Percentiles rank a stretch among this genome's conserved stretches.
Evolutionary conservation across 2,888 invertebrate genomes (phyloP).

Genomic region (Cremastinae sp.): DNA sequence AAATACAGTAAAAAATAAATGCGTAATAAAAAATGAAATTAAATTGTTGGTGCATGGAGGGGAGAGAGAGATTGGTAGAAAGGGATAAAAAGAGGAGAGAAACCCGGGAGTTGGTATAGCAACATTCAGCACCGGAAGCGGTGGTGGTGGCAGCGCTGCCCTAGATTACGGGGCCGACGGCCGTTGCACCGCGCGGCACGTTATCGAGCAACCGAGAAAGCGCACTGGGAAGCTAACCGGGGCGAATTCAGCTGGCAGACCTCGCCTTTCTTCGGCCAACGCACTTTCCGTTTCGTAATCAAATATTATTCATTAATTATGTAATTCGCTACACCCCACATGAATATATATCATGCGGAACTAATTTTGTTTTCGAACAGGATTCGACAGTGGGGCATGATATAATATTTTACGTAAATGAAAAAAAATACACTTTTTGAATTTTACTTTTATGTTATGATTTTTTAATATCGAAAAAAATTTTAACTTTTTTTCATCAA

Average conservation of each 20-base stretch:
- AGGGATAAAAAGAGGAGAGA: background rate
- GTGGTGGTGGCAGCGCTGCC: conserved; percentile 68
- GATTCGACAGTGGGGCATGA: no score
- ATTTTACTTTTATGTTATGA: no score
- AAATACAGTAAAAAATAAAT: no score
- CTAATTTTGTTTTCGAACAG: no score
- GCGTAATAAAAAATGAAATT: no score
- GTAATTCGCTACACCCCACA: no score
- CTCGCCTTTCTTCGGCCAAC: conserved; percentile 34
- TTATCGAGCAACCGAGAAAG: conserved; percentile 74
- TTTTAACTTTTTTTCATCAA: no score
- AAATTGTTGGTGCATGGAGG: no score
- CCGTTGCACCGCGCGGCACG: conserved; percentile 71
- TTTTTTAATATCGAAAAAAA: no score
- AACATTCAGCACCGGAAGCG: conserved; percentile 47
- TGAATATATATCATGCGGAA: no score
- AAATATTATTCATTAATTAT: conserved; percentile 6
- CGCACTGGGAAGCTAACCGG: conserved; percentile 67
- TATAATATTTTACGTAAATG: conserved; percentile 7
- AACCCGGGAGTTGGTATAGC: conserved; percentile 54
- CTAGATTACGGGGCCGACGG: conserved; percentile 77
- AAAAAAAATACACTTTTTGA: no score
- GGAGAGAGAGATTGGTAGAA: background rate
- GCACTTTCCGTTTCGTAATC: conserved; percentile 36
- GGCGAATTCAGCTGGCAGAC: conserved; percentile 63